These are phyloP conservation scores for Trididemnum clinides DNA, from an alignment of 23 tunicate genomes.

Conservation along the genomic window DNA sequence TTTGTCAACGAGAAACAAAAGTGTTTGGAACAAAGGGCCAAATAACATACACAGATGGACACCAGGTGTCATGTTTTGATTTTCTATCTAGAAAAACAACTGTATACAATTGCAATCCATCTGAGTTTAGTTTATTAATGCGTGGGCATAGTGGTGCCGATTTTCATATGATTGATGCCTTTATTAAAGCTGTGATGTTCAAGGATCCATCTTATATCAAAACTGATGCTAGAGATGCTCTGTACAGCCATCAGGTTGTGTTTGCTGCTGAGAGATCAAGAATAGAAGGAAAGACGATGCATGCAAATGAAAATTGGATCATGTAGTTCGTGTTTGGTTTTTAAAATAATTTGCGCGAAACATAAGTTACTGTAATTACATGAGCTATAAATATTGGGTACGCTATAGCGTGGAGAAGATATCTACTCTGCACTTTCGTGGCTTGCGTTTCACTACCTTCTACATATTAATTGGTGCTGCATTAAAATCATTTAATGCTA, in stretches of 20 bases:
- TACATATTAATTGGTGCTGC: too few species aligned
- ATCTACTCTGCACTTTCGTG: too few species aligned
- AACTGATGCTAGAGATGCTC: conserved; percentile 42
- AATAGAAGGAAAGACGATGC: conserved; percentile 28
- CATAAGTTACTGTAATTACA: too few species aligned
- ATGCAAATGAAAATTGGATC: background rate
- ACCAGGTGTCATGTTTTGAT: conserved; percentile 33
- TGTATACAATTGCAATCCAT: conserved; percentile 15
- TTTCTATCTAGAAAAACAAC: conserved; percentile 34
- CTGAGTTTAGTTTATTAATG: background rate
- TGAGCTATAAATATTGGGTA: too few species aligned
- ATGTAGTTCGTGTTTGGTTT: background rate
- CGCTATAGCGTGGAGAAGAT: too few species aligned
- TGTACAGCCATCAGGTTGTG: conserved; percentile 58
- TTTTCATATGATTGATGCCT: conserved; percentile 43
- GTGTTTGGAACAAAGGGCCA: conserved; percentile 77
- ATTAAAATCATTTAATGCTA: too few species aligned
- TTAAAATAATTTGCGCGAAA: background rate
- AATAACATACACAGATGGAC: conserved; percentile 41
- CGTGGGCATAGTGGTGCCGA: conserved; percentile 68
- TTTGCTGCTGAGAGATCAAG: conserved; percentile 80
- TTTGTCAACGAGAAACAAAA: conserved; percentile 48
- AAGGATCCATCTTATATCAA: conserved; percentile 45
- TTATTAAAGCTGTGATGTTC: conserved; percentile 59
- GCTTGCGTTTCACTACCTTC: too few species aligned